Evolutionary conservation across 2,113 vertebrate genomes (phyloP), one percentile per base, ranked within the genome.

Genomic region (Speoplatyrhinus poulsoni): DNA sequence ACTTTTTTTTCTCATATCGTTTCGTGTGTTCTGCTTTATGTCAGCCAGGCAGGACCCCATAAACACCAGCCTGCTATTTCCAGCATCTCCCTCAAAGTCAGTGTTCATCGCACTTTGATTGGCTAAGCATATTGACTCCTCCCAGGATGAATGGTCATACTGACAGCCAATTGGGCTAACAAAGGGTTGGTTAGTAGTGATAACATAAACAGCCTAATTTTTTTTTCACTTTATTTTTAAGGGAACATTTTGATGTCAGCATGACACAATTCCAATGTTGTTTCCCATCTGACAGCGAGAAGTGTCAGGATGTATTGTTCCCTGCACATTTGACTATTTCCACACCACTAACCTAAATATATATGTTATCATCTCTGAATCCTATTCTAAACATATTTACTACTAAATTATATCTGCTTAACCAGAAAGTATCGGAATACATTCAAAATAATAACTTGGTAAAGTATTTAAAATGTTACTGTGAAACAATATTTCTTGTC

Each of bases 131-230:
- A 91, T 89, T 92, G 90, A 91, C 74, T 79, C 62, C 81, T 79
- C 73, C 70, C 85, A 86, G 81, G 76, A 92, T 82, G 79, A 84
- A 91, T 91, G 83, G 75, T 75, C 75, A 55, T 0, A 64, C 83
- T 90, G 88, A 91, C 83, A 90, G 77, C 86, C 90, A 90, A 89
- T 88, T 86, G 83, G 89, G 90, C 86, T 86, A 84, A 58, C 79
- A 70, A 60, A 77, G 83, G 86, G 84, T 92, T 82, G 86, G 84
- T 92, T 82, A 88, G 81, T 65, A 70, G 80, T 70, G 77, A 69
- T 71, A 87, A 72, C 3, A 79, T 78, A 76, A 86, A 80, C 78
- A 85, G 81, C 75, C 82, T 83, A 74, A 77, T 78, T 81, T 56
- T 56, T n/a, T 56, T 56, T 56, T 1, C 19, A 19, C 26, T 26